Evolutionary conservation across 2,113 vertebrate genomes (phyloP), one percentile per base, ranked within the genome.

Genomic region (Coracopsis vasa): DNA sequence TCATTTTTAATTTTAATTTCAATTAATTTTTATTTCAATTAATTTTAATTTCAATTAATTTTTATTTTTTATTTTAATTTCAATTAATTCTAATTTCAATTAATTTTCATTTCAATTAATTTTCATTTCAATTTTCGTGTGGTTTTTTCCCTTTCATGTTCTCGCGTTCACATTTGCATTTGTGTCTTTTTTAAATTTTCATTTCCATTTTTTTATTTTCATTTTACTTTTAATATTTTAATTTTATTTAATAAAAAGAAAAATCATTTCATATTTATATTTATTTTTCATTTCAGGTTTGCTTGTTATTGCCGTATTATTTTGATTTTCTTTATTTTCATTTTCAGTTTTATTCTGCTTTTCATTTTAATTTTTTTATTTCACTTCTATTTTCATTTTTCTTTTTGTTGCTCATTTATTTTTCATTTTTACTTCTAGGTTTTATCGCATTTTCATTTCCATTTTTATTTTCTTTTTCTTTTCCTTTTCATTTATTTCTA

Each of bases 1-100:
- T 5, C 2, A 6, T 56, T 56, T 13, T n/a, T n/a, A n/a, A n/a
- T n/a, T n/a, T n/a, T n/a, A n/a, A n/a, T n/a, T n/a, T 19, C 17
- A 8, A 0, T 67, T 13, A 2, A 11, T 16, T 28, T 25, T 5
- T 2, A 6, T 56, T 56, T 13, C 19, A 11, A 5, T 60, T 18
- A n/a, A n/a, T n/a, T n/a, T n/a, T n/a, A n/a, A n/a, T n/a, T n/a
- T 19, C 17, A 8, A 0, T 67, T 13, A 2, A 11, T 16, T 28
- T 25, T 5, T 2, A 6, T 56, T 56, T 13, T n/a, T n/a, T n/a
- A n/a, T n/a, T n/a, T n/a, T n/a, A n/a, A n/a, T n/a, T n/a, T 19
- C 17, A 8, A 0, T 67, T 13, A 2, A 11, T 16, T 28, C 18
- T 5, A 3, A 6, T 56, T 56, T 13, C 19, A 11, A 5, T 8